Evolutionary conservation across 2,888 invertebrate species (phyloP).

Genomic region (Teleiodes luculella): DNA sequence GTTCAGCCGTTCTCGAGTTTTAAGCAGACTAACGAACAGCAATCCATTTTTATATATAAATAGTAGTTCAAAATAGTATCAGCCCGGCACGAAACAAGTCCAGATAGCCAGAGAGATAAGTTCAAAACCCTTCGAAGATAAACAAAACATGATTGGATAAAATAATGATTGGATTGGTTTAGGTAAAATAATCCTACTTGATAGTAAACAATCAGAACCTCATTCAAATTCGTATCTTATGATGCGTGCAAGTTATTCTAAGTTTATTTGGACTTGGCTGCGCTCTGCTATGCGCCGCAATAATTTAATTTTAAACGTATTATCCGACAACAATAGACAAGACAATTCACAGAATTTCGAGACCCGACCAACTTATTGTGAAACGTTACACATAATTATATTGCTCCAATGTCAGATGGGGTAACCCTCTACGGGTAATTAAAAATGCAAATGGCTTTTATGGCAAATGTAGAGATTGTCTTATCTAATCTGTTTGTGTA

Average conservation of each 20-base stretch:
- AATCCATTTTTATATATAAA: too few relatives aligned
- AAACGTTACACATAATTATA: conserved; percentile 30
- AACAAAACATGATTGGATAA: too few relatives aligned
- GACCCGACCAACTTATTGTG: conserved; percentile 33
- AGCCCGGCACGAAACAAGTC: too few relatives aligned
- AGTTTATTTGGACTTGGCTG: not conserved
- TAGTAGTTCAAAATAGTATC: not conserved
- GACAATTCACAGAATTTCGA: conserved; percentile 28
- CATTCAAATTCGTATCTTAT: too few relatives aligned
- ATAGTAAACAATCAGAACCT: too few relatives aligned
- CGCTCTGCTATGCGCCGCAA: not conserved
- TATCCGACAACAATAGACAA: conserved; percentile 26
- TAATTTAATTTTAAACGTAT: conserved; percentile 33
- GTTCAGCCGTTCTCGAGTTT: too few relatives aligned
- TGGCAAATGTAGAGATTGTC: conserved; percentile 8
- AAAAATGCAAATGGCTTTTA: conserved; percentile 22
- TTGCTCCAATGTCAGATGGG: conserved; percentile 32
- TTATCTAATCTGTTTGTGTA: not conserved
- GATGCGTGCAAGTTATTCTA: not conserved
- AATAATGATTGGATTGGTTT: too few relatives aligned
- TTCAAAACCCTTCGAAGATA: too few relatives aligned
- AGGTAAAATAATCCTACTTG: too few relatives aligned
- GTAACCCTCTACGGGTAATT: conserved; percentile 30
- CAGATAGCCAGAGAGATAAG: too few relatives aligned
- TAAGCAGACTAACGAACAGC: too few relatives aligned